Evolutionary conservation across 2,797 vertebrate genomes (phyloP), one percentile per base, ranked within the genome.

Genomic region (Rhinoraja longicauda): DNA sequence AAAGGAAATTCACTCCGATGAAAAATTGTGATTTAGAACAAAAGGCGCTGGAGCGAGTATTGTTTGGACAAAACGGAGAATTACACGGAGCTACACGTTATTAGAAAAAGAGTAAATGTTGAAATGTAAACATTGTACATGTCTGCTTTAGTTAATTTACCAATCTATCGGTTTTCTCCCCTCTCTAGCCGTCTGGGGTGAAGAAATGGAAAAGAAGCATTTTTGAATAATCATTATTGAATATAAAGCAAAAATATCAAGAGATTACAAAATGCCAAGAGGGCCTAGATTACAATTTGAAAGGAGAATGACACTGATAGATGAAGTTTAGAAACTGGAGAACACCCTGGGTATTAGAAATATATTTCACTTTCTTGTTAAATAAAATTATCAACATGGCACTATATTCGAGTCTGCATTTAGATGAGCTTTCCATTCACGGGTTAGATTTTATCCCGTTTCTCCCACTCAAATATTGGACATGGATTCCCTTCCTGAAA

Each of bases 161-260:
- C 62, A 67, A 88, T 88, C 6, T 88, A 67, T 88, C 84, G 88
- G 36, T 19, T 67, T 64, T 36, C 67, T 67, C 64, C 26, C 13
- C 29, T 9, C n/a, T 64, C 84, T 62, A 17, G 36, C 62, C 86
- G 59, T 86, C 81, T 86, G 82, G 82, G 4, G 9, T 2, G 21
- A 36, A 36, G n/a, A 88, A 88, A 88, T 88, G 15, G 84, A 36
- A 32, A 67, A 67, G 62, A 64, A 67, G 62, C 59, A 88, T 36
- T 62, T 32, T 64, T 88, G 21, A 88, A 88, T 32, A 88, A 67
- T 36, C 64, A 88, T 88, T 88, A 67, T 88, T 88, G n/a, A 88
- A 21, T 67, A 88, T n/a, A 9, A 15, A 2, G n/a, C 59, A 32
- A n/a, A 64, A 64, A 64, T 88, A n/a, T 88, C 59, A 21, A 0